These are phyloP conservation scores for Onychomys leucogaster DNA, from an alignment of 2,797 vertebrate species.

Conservation along the genomic window DNA sequence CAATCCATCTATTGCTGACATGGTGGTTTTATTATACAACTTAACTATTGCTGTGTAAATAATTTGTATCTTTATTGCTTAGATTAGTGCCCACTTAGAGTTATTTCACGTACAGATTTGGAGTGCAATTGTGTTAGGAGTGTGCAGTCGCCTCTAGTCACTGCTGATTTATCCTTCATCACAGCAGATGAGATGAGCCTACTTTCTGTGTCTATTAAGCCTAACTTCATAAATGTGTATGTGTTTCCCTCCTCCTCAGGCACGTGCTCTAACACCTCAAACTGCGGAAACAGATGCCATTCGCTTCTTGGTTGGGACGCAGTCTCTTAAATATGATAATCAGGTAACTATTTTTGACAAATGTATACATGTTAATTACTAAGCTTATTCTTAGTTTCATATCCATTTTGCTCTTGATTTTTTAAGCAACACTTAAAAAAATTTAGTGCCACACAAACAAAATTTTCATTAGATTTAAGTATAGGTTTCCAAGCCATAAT, in stretches of 20 bases:
- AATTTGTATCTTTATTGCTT: background rate
- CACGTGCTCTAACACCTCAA: slow-evolving; percentile 96
- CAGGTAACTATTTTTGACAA: slow-evolving; percentile 91
- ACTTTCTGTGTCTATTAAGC: background rate
- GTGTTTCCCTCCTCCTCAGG: slow-evolving; percentile 87
- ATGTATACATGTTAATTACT: slow-evolving; percentile 27
- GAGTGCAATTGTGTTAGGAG: background rate
- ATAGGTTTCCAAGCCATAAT: background rate
- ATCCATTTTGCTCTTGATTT: slow-evolving; percentile 48
- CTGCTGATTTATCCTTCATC: background rate
- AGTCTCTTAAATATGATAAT: slow-evolving; percentile 98
- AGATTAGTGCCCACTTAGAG: background rate
- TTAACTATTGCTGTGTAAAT: background rate
- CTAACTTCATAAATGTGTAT: background rate
- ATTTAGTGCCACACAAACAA: background rate
- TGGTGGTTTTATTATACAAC: slow-evolving; percentile 4
- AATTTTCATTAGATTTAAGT: slow-evolving; percentile 14
- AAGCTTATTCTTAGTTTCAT: slow-evolving; percentile 49
- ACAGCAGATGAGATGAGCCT: background rate
- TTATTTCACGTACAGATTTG: background rate
- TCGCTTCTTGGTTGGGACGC: slow-evolving; percentile 97
- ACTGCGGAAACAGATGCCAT: slow-evolving; percentile 98
- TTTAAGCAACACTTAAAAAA: slow-evolving; percentile 40
- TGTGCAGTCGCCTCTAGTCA: background rate
- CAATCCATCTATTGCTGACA: background rate